Conservation (phyloP, 1,140 invertebrate species). For the Dendrolimus punctatus region DNA sequence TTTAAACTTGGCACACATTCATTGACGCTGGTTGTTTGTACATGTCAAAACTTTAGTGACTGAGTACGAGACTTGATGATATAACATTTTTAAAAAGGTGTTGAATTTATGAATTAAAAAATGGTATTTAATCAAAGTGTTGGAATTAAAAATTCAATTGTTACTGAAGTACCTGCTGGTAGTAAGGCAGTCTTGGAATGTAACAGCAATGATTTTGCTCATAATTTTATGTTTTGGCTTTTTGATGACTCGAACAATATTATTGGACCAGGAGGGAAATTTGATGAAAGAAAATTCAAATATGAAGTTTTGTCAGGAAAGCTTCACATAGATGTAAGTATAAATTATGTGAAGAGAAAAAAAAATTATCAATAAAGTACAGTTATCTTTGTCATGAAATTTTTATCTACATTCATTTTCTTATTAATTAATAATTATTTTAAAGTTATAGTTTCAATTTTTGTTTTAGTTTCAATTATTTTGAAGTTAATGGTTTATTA, state of each 20-base stretch:
- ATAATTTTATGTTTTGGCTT: slow-evolving; percentile 81
- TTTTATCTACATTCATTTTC: no score
- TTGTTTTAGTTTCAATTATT: no score
- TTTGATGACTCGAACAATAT: slow-evolving; percentile 70
- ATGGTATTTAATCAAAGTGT: slow-evolving; percentile 25
- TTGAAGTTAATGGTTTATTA: no score
- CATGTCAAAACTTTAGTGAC: slow-evolving; percentile 37
- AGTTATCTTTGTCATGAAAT: no score
- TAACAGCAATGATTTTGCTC: slow-evolving; percentile 76
- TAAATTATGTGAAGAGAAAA: background rate
- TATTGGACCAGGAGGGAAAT: slow-evolving; percentile 75
- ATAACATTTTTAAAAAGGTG: slow-evolving; percentile 23
- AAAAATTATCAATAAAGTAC: no score
- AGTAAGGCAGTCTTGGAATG: slow-evolving; percentile 75
- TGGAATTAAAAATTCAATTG: slow-evolving; percentile 37
- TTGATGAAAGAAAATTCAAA: slow-evolving; percentile 77
- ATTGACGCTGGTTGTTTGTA: slow-evolving; percentile 50
- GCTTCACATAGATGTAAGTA: slow-evolving; percentile 76
- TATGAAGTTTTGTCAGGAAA: slow-evolving; percentile 79
- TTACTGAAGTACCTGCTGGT: slow-evolving; percentile 73
- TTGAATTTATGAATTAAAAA: slow-evolving; percentile 15
- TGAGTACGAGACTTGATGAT: slow-evolving; percentile 24
- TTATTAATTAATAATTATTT: no score
- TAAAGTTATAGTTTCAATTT: no score
- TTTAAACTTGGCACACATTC: slow-evolving; percentile 70